Evolutionary conservation across 2,888 invertebrate genomes (phyloP), one percentile per base, ranked within the genome.

Genomic region (Panorpa germanica): DNA sequence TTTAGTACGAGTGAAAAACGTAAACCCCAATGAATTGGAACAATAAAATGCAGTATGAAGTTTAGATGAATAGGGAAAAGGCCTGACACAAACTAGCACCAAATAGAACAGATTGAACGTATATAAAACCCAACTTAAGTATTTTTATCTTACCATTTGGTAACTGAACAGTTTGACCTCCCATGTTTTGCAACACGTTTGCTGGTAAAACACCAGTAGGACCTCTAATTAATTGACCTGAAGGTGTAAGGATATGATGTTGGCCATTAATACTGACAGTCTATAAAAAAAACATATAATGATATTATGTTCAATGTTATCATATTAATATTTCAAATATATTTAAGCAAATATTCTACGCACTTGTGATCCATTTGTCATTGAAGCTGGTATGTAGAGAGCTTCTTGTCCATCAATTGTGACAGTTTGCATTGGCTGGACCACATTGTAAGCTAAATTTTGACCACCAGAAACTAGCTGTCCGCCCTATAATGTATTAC

Each of bases 331-430:
- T 15, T 9, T 13, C 11, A 13, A 14, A 14, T 8, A 9, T 11
- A 17, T 28, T 5, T 2, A 17, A 14, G 6, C 11, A 28, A 18
- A 12, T 10, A n/a, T n/a, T n/a, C n/a, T n/a, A n/a, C n/a, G n/a
- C n/a, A n/a, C n/a, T n/a, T n/a, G n/a, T n/a, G n/a, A n/a, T n/a
- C n/a, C n/a, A n/a, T n/a, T n/a, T n/a, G n/a, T 31, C 9, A 33
- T 19, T 23, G 14, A 29, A 32, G 82, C 76, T 4, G 88, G 88
- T 45, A 90, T 86, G 47, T 88, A 85, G 13, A 90, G 64, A 1
- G 86, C 86, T 45, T 91, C 88, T 48, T 90, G 88, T 0, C 88
- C 88, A 50, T 91, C 90, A 12, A 90, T 76, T 12, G 82, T 86
- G 32, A 91, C 80, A 1, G 86, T 78, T 51, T 90, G 90, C 70